Evolutionary conservation across 2,888 invertebrate species (phyloP).

Genomic region (Nebria brevicollis): DNA sequence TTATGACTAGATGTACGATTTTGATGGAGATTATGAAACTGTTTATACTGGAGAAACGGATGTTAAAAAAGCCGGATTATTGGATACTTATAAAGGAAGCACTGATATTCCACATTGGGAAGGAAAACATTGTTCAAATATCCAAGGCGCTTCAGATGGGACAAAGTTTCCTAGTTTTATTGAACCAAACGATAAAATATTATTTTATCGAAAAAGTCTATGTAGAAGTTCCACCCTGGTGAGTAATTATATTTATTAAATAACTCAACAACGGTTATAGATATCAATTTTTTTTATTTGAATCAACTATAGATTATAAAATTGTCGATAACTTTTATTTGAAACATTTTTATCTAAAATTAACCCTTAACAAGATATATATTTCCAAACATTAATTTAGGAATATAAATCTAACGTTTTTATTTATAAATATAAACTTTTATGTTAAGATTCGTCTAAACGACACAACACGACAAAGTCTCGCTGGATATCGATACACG

Average conservation of each 20-base stretch:
- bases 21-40: conserved; percentile 81
- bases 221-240: conserved; percentile 85
- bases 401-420: too few relatives aligned
- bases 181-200: conserved; percentile 72
- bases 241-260: conserved; percentile 56
- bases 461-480: conserved; percentile 69
- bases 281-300: not conserved
- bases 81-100: conserved; percentile 80
- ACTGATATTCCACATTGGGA: conserved; percentile 81
- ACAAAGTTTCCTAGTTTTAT: conserved; percentile 83
- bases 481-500: conserved; percentile 77
- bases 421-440: not conserved
- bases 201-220: conserved; percentile 85
- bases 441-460: conserved; percentile 68
- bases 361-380: conserved; percentile 19
- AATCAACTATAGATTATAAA: not conserved
- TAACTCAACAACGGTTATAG: not conserved
- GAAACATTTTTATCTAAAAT: not conserved
- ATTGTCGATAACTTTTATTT: not conserved
- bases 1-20: conserved; percentile 81
- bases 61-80: conserved; percentile 72
- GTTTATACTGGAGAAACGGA: conserved; percentile 78
- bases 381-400: not conserved
- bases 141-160: conserved; percentile 83
- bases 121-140: conserved; percentile 78